Percentiles rank a stretch among this genome's conserved stretches.
phyloP scores from a whole-genome alignment of 2,113 vertebrate genomes.

The Rhipidura dahli region DNA sequence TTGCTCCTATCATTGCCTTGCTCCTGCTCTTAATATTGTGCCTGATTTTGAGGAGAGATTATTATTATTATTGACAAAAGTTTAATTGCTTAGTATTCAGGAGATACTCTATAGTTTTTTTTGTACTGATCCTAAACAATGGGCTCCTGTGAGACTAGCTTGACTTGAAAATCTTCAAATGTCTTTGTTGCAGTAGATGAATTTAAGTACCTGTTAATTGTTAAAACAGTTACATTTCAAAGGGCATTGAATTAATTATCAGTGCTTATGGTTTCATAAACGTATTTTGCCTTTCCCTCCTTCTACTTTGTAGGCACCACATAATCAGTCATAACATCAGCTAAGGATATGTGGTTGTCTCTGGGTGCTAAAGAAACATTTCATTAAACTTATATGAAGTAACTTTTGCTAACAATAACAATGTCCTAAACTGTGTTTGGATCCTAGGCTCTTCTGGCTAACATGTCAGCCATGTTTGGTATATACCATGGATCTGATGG shows the following conservation, averaged over 20 bases:
- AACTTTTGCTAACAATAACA: not conserved
- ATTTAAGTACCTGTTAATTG: not conserved
- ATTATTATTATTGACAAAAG: not conserved
- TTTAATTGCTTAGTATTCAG: not conserved
- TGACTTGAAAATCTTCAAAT: not conserved
- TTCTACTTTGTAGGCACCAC: not conserved
- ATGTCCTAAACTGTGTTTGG: not conserved
- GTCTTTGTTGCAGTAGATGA: not conserved
- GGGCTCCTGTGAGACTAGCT: not conserved
- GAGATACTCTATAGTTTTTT: not conserved
- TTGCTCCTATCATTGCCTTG: not conserved
- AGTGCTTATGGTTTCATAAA: not conserved
- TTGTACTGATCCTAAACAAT: not conserved
- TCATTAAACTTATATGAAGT: not conserved
- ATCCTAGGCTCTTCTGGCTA: slow-evolving; percentile 91
- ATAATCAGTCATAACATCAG: not conserved
- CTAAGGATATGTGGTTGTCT: not conserved
- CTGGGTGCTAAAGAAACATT: not conserved
- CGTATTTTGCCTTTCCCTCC: not conserved
- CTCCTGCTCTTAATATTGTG: not conserved
- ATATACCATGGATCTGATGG: slow-evolving; percentile 92
- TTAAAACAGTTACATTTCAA: not conserved
- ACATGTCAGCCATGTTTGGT: slow-evolving; percentile 95
- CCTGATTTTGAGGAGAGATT: not conserved
- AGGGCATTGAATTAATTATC: not conserved